Conservation (phyloP, 2,797 vertebrate species). For the Echiichthys vipera region DNA sequence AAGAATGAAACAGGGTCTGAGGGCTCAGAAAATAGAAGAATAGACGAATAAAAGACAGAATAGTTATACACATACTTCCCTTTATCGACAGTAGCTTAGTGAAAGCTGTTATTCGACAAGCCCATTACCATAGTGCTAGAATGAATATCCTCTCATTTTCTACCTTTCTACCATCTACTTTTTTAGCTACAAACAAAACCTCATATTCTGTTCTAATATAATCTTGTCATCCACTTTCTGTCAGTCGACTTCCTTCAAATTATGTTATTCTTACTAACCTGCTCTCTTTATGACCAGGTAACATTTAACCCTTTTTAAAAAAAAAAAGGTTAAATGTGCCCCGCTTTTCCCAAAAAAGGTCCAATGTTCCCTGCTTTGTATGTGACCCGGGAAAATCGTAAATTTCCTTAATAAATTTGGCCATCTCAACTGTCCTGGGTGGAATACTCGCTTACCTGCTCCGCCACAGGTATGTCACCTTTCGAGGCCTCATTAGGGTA, state of each 20-base stretch:
- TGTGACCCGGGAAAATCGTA: too few species aligned
- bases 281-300: neutral
- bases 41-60: constrained; percentile 14
- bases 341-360: too few species aligned
- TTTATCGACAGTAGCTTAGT: neutral
- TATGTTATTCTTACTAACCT: neutral
- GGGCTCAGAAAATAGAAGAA: neutral
- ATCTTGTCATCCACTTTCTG: neutral
- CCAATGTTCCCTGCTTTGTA: too few species aligned
- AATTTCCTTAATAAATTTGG: too few species aligned
- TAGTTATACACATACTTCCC: neutral
- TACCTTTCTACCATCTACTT: neutral
- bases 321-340: too few species aligned
- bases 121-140: neutral
- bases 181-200: constrained; percentile 1
- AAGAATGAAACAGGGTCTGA: neutral
- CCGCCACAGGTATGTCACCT: too few species aligned
- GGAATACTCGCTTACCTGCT: too few species aligned
- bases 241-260: neutral
- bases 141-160: neutral
- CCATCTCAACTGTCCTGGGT: too few species aligned
- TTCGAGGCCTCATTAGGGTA: too few species aligned
- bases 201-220: neutral
- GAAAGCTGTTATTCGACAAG: constrained; percentile 9
- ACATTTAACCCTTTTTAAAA: too few species aligned